phyloP scores from a whole-genome alignment of 2,888 invertebrate species.

The Sinentomon sp. region DNA sequence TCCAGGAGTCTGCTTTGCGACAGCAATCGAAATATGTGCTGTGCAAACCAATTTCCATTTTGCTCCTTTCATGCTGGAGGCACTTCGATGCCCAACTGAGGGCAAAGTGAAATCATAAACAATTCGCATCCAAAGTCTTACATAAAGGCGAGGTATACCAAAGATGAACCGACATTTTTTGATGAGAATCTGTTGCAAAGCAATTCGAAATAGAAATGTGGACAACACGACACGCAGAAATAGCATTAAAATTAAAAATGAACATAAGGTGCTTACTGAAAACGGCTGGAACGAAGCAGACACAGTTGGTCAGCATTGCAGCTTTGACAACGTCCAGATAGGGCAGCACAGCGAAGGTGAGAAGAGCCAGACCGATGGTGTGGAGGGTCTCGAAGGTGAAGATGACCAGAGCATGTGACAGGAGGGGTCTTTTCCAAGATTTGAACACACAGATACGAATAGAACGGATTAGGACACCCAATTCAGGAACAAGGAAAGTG shows the following conservation, averaged over 20 bases:
- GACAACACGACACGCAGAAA: neutral
- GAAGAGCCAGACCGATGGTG: constrained; percentile 53
- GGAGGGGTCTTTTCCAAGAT: constrained; percentile 43
- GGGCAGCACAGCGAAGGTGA: constrained; percentile 68
- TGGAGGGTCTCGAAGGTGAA: constrained; percentile 66
- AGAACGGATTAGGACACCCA: constrained; percentile 57
- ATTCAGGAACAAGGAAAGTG: constrained; percentile 63
- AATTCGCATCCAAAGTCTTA: no score
- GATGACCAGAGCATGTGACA: constrained; percentile 33
- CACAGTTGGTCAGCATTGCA: constrained; percentile 81
- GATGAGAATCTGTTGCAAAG: neutral
- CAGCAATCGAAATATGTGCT: no score
- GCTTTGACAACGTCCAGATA: constrained; percentile 80
- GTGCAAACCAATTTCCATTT: no score
- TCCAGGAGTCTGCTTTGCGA: no score
- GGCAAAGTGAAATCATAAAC: no score
- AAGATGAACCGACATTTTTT: no score
- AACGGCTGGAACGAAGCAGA: constrained; percentile 68
- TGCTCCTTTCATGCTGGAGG: no score
- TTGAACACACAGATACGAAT: constrained; percentile 72
- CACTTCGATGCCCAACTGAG: no score
- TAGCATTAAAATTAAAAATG: neutral
- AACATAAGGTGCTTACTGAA: constrained; percentile 27
- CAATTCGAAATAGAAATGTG: neutral
- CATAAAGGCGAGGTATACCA: no score